Conservation (phyloP, 2,113 vertebrate genomes). For the Petrocephalus microphthalmus region DNA sequence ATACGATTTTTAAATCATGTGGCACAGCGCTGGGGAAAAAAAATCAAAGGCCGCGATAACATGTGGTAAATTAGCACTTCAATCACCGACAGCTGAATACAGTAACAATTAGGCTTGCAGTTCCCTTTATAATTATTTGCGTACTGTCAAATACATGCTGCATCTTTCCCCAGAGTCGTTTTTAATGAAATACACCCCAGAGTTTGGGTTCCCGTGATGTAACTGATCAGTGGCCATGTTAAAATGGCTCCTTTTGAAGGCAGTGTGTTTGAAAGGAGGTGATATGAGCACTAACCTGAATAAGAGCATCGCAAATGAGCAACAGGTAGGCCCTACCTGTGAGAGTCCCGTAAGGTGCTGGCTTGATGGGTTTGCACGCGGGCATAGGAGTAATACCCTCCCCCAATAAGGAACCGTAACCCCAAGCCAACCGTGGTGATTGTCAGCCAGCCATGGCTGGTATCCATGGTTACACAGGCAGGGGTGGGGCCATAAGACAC, state of each 20-base stretch:
- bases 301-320: not conserved
- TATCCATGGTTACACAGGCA: not conserved
- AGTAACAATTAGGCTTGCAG: not conserved
- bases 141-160: not conserved
- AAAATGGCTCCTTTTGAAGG: not conserved
- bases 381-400: not conserved
- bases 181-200: slow-evolving; percentile 13
- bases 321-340: not conserved
- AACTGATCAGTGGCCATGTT: not conserved
- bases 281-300: not conserved
- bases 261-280: not conserved
- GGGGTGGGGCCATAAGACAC: not conserved
- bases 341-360: not conserved
- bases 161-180: not conserved
- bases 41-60: slow-evolving; percentile 2
- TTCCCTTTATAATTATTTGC: not conserved
- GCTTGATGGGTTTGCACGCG: not conserved
- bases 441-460: not conserved
- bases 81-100: not conserved
- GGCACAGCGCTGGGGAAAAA: not conserved
- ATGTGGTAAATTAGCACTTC: slow-evolving; percentile 6
- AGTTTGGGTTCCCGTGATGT: slow-evolving; percentile 2
- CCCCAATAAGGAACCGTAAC: not conserved
- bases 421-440: not conserved
- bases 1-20: not conserved